Percentiles rank a stretch among this genome's conserved stretches.
Evolutionary conservation across 1,140 invertebrate genomes (phyloP).

Genomic region (Camponotus vicinus): DNA sequence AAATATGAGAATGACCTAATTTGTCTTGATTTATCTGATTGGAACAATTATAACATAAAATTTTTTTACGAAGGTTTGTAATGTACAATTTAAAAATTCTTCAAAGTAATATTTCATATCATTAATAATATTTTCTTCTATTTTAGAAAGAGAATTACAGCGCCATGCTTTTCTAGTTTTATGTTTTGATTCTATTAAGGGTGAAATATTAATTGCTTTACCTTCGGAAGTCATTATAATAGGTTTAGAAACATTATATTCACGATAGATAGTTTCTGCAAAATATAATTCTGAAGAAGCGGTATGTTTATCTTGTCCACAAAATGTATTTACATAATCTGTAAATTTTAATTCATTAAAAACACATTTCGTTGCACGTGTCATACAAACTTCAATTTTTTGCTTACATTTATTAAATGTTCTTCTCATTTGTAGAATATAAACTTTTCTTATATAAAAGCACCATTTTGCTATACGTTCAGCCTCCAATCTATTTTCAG

Average conservation of each 20-base stretch:
- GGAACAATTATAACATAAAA: constrained; percentile 13
- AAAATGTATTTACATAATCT: background rate
- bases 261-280: background rate
- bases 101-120: constrained; percentile 3
- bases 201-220: constrained; percentile 19
- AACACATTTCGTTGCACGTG: background rate
- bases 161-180: background rate
- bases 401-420: constrained; percentile 2
- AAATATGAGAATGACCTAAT: constrained; percentile 19
- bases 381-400: background rate
- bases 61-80: constrained; percentile 1
- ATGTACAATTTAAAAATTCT: constrained; percentile 5
- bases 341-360: background rate
- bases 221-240: constrained; percentile 4
- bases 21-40: background rate
- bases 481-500: constrained; percentile 8
- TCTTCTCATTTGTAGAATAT: background rate
- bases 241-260: background rate
- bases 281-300: constrained; percentile 8
- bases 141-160: constrained; percentile 10
- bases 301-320: background rate
- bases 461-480: constrained; percentile 16
- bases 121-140: background rate
- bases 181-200: background rate
- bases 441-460: background rate